Evolutionary conservation across 2,888 invertebrate species (phyloP), one percentile per base, ranked within the genome.

Genomic region (Erannis defoliaria): DNA sequence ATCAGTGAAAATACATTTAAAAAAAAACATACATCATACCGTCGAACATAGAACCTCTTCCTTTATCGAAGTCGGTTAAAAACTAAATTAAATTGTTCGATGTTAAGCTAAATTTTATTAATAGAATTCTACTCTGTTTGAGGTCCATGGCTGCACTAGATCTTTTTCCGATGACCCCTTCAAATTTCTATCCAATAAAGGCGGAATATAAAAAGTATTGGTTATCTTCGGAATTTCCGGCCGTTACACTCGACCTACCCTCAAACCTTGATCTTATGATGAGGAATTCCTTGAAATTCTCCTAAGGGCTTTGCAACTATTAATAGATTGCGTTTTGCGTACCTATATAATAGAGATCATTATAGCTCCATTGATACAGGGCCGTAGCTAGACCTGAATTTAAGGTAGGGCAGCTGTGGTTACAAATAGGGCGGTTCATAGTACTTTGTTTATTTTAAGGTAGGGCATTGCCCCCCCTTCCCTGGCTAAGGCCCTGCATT

Each of bases 241-340:
- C 31, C 49, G 5, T 61, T 49, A 49, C 60, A 55, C 53, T 53
- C 38, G 51, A 62, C 40, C 40, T 51, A 40, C 38, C 48, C 23
- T 64, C 42, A 63, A 72, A 70, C 54, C 42, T 68, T 59, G 59
- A 59, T 59, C 59, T 54, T 59, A 46, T 40, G 48, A 54, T 48
- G 48, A 54, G 59, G 26, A 16, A 54, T 53, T 29, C 48, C 53
- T 21, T 62, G 57, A 67, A 40, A 6, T 18, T 50, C 31, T 31
- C 5, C 21, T 46, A 16, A 46, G 40, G 31, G 31, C 12, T 46
- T 31, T 18, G 18, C 10, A 29, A 16, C 9, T 29, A 46, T 46
- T 31, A 29, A 33, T 46, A 18, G 29, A 31, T 18, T 18, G 12
- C 14, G 26, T 12, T 21, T 21, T 40, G 19, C 10, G 12, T 8